These are phyloP conservation scores for Simalia tracyae DNA, from an alignment of 2,797 vertebrate genomes.

Conservation along the genomic window DNA sequence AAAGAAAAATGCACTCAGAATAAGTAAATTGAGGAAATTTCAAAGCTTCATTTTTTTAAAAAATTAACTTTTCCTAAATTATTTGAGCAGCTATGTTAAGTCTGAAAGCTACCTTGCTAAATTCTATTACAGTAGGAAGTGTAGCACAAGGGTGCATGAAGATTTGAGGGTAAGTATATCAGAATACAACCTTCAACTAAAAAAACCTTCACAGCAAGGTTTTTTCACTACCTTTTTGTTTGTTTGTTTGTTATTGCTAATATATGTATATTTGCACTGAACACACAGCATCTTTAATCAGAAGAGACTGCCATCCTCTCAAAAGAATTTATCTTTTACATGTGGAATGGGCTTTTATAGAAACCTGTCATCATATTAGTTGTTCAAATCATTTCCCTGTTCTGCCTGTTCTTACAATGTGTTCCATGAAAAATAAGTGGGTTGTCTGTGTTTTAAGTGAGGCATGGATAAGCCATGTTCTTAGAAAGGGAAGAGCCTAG, in stretches of 20 bases:
- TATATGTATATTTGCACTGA: background rate
- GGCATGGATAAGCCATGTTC: background rate
- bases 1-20: slow-evolving; percentile 48
- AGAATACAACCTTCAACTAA: background rate
- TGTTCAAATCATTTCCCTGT: background rate
- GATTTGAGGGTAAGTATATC: background rate
- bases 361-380: background rate
- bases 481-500: background rate
- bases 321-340: background rate
- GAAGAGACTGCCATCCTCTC: background rate
- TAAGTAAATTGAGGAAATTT: slow-evolving; percentile 38
- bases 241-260: background rate
- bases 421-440: background rate
- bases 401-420: background rate
- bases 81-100: slow-evolving; percentile 51
- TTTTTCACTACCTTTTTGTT: background rate
- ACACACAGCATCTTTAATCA: background rate
- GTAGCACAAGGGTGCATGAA: background rate
- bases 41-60: slow-evolving; percentile 14
- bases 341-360: background rate
- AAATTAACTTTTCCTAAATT: slow-evolving; percentile 22
- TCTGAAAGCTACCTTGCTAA: slow-evolving; percentile 25
- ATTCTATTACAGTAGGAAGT: slow-evolving; percentile 3
- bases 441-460: background rate
- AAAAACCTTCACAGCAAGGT: background rate